Conservation (phyloP, 2,113 vertebrate genomes). For the Corapipo altera region DNA sequence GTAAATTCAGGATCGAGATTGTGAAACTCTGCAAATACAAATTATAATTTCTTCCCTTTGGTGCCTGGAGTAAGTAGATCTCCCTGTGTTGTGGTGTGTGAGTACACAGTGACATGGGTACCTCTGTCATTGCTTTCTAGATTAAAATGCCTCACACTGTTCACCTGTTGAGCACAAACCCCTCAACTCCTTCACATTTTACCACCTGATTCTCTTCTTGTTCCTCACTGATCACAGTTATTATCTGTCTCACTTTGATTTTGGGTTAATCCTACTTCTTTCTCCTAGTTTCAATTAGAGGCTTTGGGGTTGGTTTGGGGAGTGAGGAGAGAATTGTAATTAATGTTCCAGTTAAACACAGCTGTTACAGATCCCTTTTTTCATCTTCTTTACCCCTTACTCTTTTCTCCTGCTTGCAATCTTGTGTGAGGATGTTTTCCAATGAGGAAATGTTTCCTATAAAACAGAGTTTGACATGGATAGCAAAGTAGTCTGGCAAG, state of each 20-base stretch:
- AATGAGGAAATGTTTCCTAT: neutral
- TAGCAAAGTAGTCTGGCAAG: neutral
- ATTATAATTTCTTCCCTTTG: neutral
- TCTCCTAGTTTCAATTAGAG: neutral
- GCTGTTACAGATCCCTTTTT: neutral
- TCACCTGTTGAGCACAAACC: neutral
- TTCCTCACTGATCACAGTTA: neutral
- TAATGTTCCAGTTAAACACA: neutral
- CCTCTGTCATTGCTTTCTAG: neutral
- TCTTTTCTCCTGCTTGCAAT: neutral
- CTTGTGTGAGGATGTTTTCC: neutral
- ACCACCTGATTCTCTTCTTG: neutral
- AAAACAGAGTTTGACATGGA: neutral
- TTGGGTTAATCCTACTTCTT: neutral
- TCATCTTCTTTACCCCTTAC: neutral
- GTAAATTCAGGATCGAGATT: neutral
- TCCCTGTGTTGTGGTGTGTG: accelerated
- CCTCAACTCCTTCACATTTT: neutral
- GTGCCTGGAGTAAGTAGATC: neutral
- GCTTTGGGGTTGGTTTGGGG: neutral
- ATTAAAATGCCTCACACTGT: neutral
- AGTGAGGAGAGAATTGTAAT: neutral
- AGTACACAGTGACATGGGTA: neutral
- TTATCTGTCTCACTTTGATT: neutral
- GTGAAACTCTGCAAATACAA: neutral